Evolutionary conservation across 2,888 invertebrate species (phyloP).

Genomic region (Drosophila infuscata): DNA sequence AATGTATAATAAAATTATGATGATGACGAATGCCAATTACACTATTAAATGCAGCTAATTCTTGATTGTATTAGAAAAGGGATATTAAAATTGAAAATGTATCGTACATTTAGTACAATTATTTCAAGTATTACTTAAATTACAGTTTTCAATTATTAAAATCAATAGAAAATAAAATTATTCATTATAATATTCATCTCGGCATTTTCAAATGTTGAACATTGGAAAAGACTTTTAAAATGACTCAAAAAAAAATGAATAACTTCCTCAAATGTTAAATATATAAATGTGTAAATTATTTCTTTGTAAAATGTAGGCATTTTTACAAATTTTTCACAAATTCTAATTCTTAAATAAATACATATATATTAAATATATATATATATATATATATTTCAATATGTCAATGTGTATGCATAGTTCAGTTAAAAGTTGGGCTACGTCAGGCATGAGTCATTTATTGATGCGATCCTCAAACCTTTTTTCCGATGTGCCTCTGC

Average conservation of each 20-base stretch:
- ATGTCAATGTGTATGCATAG: neutral
- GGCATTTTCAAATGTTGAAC: too few species aligned
- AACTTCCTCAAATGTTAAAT: too few species aligned
- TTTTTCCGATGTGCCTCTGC: neutral
- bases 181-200: too few species aligned
- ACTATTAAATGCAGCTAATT: neutral
- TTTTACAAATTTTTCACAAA: too few species aligned
- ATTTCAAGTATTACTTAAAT: too few species aligned
- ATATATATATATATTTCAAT: neutral
- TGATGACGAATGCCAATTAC: conserved; percentile 25
- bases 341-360: too few species aligned
- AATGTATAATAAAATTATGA: neutral
- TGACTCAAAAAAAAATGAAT: too few species aligned
- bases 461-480: neutral
- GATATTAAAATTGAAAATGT: neutral
- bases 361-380: neutral
- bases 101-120: neutral
- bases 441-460: neutral
- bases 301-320: too few species aligned
- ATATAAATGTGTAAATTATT: too few species aligned
- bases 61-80: neutral
- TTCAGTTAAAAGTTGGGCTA: neutral
- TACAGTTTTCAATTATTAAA: too few species aligned
- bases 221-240: too few species aligned
- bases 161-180: too few species aligned